phyloP scores from a whole-genome alignment of 2,113 vertebrate species.

The Channa argus region DNA sequence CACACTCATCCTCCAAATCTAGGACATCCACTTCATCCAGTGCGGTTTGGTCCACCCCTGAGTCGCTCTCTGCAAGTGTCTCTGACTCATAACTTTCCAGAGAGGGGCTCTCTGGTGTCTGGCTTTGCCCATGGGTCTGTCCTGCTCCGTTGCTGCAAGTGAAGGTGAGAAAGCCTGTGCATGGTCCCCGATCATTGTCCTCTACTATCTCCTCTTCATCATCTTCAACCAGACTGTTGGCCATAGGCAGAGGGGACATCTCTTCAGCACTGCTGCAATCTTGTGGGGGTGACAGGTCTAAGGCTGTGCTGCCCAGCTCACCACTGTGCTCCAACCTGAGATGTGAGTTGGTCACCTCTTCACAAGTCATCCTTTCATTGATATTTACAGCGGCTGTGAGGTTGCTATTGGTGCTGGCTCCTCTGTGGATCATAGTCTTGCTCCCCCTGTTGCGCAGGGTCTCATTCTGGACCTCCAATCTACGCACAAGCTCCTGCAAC shows the following conservation, averaged over 20 bases:
- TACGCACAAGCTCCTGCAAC: slow-evolving; percentile 89
- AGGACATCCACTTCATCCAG: slow-evolving; percentile 91
- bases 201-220: slow-evolving; percentile 37
- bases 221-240: slow-evolving; percentile 54
- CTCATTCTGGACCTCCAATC: slow-evolving; percentile 91
- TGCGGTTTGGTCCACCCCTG: slow-evolving; percentile 73
- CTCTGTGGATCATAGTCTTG: slow-evolving; percentile 68
- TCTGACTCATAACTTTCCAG: slow-evolving; percentile 77
- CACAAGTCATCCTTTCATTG: slow-evolving; percentile 71
- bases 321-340: slow-evolving; percentile 74
- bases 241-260: slow-evolving; percentile 64
- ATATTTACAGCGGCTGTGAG: slow-evolving; percentile 54
- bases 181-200: slow-evolving; percentile 40
- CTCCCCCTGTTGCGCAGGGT: slow-evolving; percentile 83
- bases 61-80: slow-evolving; percentile 70
- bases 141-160: slow-evolving; percentile 49
- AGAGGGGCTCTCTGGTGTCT: slow-evolving; percentile 55
- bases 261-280: slow-evolving; percentile 68
- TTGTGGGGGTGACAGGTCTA: slow-evolving; percentile 62
- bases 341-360: slow-evolving; percentile 69
- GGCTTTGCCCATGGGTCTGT: slow-evolving; percentile 47
- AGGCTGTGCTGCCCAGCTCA: slow-evolving; percentile 55
- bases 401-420: slow-evolving; percentile 45
- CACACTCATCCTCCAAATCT: slow-evolving; percentile 86
- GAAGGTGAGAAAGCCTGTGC: slow-evolving; percentile 59